Conservation (phyloP, 2,113 vertebrate species). For the Haemorhous mexicanus region DNA sequence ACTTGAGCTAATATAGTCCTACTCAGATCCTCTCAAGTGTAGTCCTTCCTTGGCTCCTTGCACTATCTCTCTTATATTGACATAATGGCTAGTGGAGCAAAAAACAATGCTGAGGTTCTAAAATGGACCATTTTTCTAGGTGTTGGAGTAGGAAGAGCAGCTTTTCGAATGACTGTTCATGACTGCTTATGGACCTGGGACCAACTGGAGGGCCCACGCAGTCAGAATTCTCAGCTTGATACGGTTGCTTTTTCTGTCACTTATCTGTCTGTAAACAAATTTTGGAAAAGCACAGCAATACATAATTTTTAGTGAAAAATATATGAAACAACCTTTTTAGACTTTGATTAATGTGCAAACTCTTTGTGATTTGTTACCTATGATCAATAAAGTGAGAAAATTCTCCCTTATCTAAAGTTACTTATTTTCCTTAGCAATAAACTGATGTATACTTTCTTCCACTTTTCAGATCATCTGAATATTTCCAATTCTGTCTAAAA, state of each 20-base stretch:
- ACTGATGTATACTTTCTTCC: neutral
- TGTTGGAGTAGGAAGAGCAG: neutral
- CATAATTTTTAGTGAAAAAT: neutral
- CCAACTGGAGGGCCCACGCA: neutral
- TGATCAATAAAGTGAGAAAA: neutral
- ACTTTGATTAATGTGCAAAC: neutral
- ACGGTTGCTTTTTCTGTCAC: neutral
- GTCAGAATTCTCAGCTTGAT: neutral
- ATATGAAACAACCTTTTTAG: neutral
- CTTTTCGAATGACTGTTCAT: neutral
- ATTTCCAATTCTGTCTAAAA: neutral
- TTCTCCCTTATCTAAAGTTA: neutral
- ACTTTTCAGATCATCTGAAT: neutral
- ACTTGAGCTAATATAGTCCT: neutral
- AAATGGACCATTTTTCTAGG: neutral
- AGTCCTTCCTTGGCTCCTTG: neutral
- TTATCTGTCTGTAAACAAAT: neutral
- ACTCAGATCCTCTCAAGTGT: neutral
- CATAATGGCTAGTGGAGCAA: neutral
- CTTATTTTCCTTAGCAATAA: neutral
- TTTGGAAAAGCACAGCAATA: neutral
- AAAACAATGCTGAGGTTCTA: neutral
- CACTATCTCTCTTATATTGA: rapidly evolving
- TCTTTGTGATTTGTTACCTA: neutral
- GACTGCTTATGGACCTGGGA: neutral